A percentile compares a stretch with the other conserved stretches of the same genome.
phyloP scores from a whole-genome alignment of 2,888 invertebrate species.

The Drosophila kanekoi region DNA sequence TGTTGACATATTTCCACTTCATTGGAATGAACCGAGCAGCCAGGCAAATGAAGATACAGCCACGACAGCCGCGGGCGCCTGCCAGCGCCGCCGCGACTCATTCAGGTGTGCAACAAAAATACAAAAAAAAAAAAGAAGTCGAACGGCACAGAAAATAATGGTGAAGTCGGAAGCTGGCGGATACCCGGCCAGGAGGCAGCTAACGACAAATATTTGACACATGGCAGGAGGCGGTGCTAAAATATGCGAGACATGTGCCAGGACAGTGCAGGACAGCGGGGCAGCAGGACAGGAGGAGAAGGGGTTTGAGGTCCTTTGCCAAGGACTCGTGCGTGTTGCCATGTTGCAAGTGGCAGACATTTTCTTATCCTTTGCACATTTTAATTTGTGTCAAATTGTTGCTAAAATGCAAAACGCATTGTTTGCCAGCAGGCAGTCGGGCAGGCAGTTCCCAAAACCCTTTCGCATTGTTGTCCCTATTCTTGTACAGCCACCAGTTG shows the following conservation, averaged over 20 bases:
- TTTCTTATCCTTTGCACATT: conserved; percentile 58
- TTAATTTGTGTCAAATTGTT: conserved; percentile 82
- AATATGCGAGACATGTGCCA: conserved; percentile 74
- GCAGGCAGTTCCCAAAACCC: conserved; percentile 13
- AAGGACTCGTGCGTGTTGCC: conserved; percentile 41
- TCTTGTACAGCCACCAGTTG: conserved; percentile 44
- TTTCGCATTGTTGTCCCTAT: conserved; percentile 54
- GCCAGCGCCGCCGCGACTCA: conserved; percentile 38
- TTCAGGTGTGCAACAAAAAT: conserved; percentile 58
- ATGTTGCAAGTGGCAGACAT: conserved; percentile 51
- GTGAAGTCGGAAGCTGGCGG: conserved; percentile 56
- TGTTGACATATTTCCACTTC: conserved; percentile 81
- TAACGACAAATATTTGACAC: conserved; percentile 78
- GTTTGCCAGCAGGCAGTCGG: conserved; percentile 47
- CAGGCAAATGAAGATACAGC: conserved; percentile 71
- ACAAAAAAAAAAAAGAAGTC: conserved; percentile 15
- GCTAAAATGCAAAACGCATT: conserved; percentile 79
- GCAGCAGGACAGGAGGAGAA: not conserved
- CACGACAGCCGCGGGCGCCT: conserved; percentile 57
- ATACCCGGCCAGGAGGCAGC: conserved; percentile 51
- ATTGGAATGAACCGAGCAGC: conserved; percentile 66
- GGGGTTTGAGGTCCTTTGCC: conserved; percentile 15
- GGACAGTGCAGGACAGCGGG: conserved; percentile 12
- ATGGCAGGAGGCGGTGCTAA: conserved; percentile 55
- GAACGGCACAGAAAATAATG: conserved; percentile 29